These are phyloP conservation scores for Lamprologus tigripictilis DNA, from an alignment of 2,113 vertebrate genomes.

Conservation along the genomic window DNA sequence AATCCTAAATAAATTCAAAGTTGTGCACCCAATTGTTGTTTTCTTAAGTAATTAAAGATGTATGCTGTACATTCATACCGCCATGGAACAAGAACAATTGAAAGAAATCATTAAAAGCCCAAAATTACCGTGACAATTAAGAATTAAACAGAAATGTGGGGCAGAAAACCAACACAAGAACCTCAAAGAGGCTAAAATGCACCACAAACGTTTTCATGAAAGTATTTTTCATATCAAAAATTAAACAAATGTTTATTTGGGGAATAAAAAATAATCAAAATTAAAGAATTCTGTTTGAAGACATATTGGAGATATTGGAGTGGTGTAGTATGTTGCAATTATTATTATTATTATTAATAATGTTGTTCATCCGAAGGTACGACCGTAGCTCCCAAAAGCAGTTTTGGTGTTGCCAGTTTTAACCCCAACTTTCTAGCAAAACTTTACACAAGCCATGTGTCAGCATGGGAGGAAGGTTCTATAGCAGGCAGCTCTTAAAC, in stretches of 20 bases:
- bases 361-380: fast-evolving
- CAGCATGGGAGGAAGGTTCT: neutral
- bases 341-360: neutral
- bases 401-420: neutral
- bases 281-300: neutral
- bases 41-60: neutral
- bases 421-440: neutral
- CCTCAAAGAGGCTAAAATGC: neutral
- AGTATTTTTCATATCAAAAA: neutral
- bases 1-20: neutral
- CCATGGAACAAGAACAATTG: neutral
- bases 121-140: neutral
- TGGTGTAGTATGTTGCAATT: neutral
- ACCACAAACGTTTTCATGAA: fast-evolving
- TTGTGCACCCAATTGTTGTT: neutral
- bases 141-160: neutral
- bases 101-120: neutral
- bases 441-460: fast-evolving
- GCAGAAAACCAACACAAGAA: neutral
- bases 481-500: fast-evolving
- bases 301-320: neutral
- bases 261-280: neutral
- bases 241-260: fast-evolving
- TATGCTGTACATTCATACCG: neutral
- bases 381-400: fast-evolving